Percentiles rank a stretch among this genome's conserved stretches.
These are phyloP conservation scores for Celastrina argiolus DNA, from an alignment of 2,888 invertebrate genomes.

Conservation along the genomic window DNA sequence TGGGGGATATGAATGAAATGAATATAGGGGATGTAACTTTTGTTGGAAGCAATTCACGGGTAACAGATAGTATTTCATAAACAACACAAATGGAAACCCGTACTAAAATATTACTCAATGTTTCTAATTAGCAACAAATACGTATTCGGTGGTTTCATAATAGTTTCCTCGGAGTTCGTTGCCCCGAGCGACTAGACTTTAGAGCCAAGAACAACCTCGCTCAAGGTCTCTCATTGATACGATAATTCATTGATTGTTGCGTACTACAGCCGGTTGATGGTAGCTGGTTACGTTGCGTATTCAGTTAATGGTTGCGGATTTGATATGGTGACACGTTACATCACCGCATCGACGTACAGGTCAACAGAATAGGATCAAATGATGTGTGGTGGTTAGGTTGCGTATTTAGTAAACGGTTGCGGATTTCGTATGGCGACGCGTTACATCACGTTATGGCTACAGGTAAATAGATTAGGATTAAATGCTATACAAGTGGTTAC, in stretches of 20 bases:
- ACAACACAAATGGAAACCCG: background rate
- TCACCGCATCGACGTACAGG: background rate
- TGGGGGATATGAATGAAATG: too few relatives aligned
- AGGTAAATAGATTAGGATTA: too few relatives aligned
- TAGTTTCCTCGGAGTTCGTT: conserved; percentile 50
- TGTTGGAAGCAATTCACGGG: too few relatives aligned
- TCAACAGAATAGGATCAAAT: too few relatives aligned
- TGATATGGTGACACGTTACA: background rate
- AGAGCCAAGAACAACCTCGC: conserved; percentile 54
- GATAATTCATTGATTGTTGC: conserved; percentile 62
- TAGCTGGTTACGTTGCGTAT: background rate
- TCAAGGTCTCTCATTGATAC: conserved; percentile 64
- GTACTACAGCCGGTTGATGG: conserved; percentile 23
- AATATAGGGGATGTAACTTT: too few relatives aligned
- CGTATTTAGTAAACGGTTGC: background rate
- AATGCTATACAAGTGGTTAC: too few relatives aligned
- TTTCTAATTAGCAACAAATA: background rate
- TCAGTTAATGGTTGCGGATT: background rate
- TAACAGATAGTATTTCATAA: too few relatives aligned
- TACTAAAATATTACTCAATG: background rate
- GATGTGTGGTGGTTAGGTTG: too few relatives aligned
- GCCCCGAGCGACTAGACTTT: conserved; percentile 45
- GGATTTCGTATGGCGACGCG: background rate
- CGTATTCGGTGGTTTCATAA: background rate
- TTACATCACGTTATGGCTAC: too few relatives aligned